These are phyloP conservation scores for Drosophila austrosaltans DNA, from an alignment of 2,888 invertebrate genomes.

Conservation along the genomic window DNA sequence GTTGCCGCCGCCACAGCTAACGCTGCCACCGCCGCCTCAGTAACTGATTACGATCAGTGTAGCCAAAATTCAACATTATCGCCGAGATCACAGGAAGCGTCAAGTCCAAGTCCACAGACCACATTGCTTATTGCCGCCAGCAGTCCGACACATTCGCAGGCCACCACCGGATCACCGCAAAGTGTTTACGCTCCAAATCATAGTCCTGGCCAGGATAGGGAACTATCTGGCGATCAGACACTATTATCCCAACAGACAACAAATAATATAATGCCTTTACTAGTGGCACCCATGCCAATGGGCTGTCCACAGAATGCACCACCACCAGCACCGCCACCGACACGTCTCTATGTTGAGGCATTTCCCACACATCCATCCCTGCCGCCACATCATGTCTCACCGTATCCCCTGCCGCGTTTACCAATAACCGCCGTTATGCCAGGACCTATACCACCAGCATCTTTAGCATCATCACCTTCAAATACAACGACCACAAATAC, in stretches of 20 bases:
- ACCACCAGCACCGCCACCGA: slow-evolving; percentile 46
- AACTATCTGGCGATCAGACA: slow-evolving; percentile 2
- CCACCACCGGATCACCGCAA: slow-evolving; percentile 79
- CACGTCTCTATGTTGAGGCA: slow-evolving; percentile 60
- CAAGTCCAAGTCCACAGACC: slow-evolving; percentile 58
- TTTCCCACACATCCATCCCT: slow-evolving; percentile 47
- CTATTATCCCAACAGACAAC: neutral
- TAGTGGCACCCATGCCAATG: slow-evolving; percentile 69
- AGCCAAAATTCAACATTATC: slow-evolving; percentile 76
- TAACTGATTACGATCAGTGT: slow-evolving; percentile 78
- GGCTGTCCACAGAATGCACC: slow-evolving; percentile 33
- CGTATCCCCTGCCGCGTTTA: slow-evolving; percentile 74
- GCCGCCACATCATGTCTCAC: slow-evolving; percentile 63
- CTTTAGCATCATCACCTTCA: slow-evolving; percentile 18
- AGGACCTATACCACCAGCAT: slow-evolving; percentile 3
- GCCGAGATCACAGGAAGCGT: slow-evolving; percentile 54
- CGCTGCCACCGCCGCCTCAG: slow-evolving; percentile 27
- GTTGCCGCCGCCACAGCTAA: slow-evolving; percentile 32
- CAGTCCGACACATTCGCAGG: slow-evolving; percentile 71
- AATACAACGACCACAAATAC: slow-evolving; percentile 19
- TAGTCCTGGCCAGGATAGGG: slow-evolving; percentile 60
- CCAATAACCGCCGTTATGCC: slow-evolving; percentile 68
- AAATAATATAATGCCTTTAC: slow-evolving; percentile 54
- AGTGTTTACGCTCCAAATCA: slow-evolving; percentile 69
- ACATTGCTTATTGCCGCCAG: slow-evolving; percentile 41